A percentile compares a stretch with the other conserved stretches of the same genome.
Evolutionary conservation across 2,888 invertebrate genomes (phyloP).

Genomic region (Omphaloscelis lunosa): DNA sequence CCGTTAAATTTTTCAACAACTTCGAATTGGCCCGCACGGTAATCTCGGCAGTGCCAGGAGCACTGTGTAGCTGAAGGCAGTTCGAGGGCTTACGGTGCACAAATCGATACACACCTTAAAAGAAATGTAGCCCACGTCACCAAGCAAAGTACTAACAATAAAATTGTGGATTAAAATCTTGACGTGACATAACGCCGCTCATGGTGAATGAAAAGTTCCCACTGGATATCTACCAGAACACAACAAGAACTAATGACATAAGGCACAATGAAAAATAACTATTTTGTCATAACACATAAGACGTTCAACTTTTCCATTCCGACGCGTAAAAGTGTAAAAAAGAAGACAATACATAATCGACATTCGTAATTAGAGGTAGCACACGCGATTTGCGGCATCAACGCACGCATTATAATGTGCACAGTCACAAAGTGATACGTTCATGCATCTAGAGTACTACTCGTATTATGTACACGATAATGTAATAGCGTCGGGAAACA

Average conservation of each 20-base stretch:
- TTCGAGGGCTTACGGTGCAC: not conserved
- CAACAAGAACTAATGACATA: constrained; percentile 71
- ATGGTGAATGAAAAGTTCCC: constrained; percentile 45
- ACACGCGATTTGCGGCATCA: constrained; percentile 75
- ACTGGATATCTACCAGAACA: constrained; percentile 41
- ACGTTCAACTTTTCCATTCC: constrained; percentile 87
- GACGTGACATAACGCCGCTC: constrained; percentile 38
- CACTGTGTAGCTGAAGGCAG: not conserved
- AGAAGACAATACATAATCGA: constrained; percentile 83
- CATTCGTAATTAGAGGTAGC: constrained; percentile 77
- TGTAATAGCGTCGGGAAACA: constrained; percentile 47
- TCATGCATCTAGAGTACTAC: constrained; percentile 30
- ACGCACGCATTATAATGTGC: constrained; percentile 59
- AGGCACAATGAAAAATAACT: constrained; percentile 72
- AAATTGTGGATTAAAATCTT: constrained; percentile 15
- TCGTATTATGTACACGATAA: constrained; percentile 33
- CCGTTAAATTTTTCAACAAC: not conserved
- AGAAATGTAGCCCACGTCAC: constrained; percentile 6
- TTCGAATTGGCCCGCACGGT: not conserved
- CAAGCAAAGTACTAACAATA: constrained; percentile 22
- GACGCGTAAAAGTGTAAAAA: constrained; percentile 82
- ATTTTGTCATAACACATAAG: constrained; percentile 81
- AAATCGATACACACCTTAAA: not conserved
- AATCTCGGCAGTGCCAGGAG: too few relatives aligned
- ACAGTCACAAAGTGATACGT: constrained; percentile 34